Conservation (phyloP, 2,113 vertebrate genomes). For the Thunnus thynnus region DNA sequence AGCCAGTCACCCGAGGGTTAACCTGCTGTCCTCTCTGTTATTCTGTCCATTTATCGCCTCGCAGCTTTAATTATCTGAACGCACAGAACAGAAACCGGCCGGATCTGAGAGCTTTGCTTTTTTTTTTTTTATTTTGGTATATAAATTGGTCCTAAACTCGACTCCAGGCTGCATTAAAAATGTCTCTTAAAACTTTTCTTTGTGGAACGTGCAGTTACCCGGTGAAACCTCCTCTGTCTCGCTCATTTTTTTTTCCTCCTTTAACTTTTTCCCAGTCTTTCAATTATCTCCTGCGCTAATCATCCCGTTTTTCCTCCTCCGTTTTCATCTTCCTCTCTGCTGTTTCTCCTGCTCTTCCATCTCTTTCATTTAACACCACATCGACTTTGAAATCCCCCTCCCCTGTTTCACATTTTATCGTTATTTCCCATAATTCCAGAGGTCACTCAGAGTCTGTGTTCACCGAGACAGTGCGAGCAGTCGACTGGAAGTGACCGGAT, state of each 20-base stretch:
- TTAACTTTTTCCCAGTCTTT: no score
- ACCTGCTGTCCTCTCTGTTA: constrained; percentile 43
- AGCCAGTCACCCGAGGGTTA: constrained; percentile 14
- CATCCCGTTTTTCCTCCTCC: background rate
- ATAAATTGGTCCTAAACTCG: constrained; percentile 51
- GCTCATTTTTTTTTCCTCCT: background rate
- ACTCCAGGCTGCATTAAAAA: constrained; percentile 38
- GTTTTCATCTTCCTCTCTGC: background rate
- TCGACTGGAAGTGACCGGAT: background rate
- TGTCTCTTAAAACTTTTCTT: constrained; percentile 21
- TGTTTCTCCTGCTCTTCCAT: background rate
- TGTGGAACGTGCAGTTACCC: constrained; percentile 10
- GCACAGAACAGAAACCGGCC: background rate
- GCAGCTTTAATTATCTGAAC: constrained; percentile 54
- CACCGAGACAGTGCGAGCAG: background rate
- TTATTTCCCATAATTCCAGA: constrained; percentile 36
- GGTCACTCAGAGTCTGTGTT: background rate
- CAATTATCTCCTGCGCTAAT: background rate
- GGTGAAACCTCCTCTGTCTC: background rate
- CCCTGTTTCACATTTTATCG: background rate
- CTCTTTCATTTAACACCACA: background rate
- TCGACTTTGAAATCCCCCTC: constrained; percentile 15
- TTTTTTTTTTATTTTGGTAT: constrained; percentile 34
- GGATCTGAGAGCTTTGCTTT: constrained; percentile 7
- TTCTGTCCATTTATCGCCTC: constrained; percentile 56